A percentile compares a stretch with the other conserved stretches of the same genome.
Conservation (phyloP, 2,113 vertebrate genomes). For the Asarcornis scutulata region DNA sequence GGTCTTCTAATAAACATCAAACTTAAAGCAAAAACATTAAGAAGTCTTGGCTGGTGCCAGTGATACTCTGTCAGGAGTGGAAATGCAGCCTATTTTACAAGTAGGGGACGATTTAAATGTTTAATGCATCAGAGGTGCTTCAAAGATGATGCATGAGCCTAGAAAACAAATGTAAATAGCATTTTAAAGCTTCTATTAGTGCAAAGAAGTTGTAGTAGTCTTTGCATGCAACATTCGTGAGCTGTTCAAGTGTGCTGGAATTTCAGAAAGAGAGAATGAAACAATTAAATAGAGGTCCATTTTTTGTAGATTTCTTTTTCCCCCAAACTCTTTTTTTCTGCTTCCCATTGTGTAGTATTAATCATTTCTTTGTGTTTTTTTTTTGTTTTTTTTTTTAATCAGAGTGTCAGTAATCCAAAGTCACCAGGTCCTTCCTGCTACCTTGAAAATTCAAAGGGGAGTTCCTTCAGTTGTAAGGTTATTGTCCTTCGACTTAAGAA, state of each 20-base stretch:
- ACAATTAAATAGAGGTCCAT: background rate
- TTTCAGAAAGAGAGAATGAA: constrained; percentile 9
- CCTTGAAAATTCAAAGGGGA: background rate
- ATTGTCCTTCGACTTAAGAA: background rate
- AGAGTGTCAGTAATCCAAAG: background rate
- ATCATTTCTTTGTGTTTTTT: background rate
- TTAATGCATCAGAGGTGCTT: constrained; percentile 21
- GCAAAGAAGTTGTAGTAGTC: constrained; percentile 20
- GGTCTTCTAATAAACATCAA: constrained; percentile 58
- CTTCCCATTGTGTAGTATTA: background rate
- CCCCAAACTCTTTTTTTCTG: background rate
- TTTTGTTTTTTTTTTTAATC: background rate
- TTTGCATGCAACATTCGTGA: background rate
- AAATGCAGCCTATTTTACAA: background rate
- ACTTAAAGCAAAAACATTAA: constrained; percentile 16
- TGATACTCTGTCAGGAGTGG: background rate
- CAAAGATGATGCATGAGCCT: background rate
- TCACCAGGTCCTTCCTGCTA: background rate
- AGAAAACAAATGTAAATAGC: constrained; percentile 41
- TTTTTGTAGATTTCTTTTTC: background rate
- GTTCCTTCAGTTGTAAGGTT: background rate
- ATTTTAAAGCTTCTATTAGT: constrained; percentile 9
- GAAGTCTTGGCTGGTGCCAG: constrained; percentile 2
- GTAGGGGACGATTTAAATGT: background rate
- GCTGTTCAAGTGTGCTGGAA: background rate